phyloP scores from a whole-genome alignment of 2,113 vertebrate species.

The Zeus faber region DNA sequence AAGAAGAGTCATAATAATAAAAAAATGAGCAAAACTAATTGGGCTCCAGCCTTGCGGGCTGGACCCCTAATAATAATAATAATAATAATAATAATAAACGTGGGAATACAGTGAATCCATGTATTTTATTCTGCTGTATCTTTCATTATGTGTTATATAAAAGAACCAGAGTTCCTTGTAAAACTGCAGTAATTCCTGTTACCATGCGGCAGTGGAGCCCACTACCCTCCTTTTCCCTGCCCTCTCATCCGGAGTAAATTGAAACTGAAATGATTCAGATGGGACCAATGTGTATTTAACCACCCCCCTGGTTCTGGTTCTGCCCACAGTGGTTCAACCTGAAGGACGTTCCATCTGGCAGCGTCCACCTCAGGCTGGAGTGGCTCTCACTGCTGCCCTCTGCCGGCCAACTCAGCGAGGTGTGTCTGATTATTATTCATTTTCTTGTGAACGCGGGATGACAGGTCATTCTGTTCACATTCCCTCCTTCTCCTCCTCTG shows the following conservation, averaged over 20 bases:
- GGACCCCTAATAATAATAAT: no score
- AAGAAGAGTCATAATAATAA: no score
- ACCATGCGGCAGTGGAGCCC: conserved; percentile 39
- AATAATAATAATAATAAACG: no score
- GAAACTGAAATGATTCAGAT: conserved; percentile 18
- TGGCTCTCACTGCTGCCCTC: conserved; percentile 86
- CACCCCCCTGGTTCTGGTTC: conserved; percentile 11
- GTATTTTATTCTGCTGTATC: no score
- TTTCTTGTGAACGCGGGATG: no score
- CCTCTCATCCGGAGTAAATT: background rate
- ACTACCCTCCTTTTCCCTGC: conserved; percentile 32
- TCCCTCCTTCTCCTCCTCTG: no score
- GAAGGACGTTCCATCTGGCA: conserved; percentile 78
- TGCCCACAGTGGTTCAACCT: conserved; percentile 84
- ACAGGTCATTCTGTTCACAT: no score
- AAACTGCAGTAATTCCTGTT: conserved; percentile 28
- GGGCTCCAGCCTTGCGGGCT: no score
- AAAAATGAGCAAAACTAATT: no score
- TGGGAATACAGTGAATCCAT: no score
- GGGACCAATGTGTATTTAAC: conserved; percentile 24
- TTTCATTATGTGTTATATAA: no score
- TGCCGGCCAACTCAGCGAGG: conserved; percentile 83
- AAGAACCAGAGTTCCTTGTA: no score
- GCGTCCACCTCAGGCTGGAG: conserved; percentile 85
- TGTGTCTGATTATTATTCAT: conserved; percentile 61